Evolutionary conservation across 2,113 vertebrate species (phyloP).

Genomic region (Triplophysa tibetana): DNA sequence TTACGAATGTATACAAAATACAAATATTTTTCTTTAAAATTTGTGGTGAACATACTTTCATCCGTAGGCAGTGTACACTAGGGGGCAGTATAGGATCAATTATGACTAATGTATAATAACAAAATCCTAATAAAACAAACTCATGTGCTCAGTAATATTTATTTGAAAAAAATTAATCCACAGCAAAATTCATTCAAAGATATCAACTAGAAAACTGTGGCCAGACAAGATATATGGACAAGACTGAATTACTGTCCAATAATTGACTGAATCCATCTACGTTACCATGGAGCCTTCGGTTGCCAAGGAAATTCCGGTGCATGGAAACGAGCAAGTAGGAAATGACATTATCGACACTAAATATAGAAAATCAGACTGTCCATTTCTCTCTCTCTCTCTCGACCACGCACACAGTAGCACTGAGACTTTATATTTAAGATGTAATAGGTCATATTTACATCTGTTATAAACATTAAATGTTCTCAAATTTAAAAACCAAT

Average conservation of each 20-base stretch:
- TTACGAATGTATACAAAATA: too few relatives aligned
- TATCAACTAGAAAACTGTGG: not conserved
- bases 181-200: not conserved
- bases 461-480: too few relatives aligned
- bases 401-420: too few relatives aligned
- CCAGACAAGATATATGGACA: not conserved
- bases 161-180: not conserved
- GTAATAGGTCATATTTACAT: too few relatives aligned
- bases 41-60: too few relatives aligned
- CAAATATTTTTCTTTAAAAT: too few relatives aligned
- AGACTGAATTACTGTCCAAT: not conserved
- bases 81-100: conserved; percentile 57
- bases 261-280: conserved; percentile 11
- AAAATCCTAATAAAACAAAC: too few relatives aligned
- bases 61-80: conserved; percentile 50
- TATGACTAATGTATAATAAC: not conserved
- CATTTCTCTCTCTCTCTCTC: too few relatives aligned
- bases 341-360: conserved; percentile 52
- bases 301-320: conserved; percentile 46
- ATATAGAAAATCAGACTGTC: conserved; percentile 49
- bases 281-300: conserved; percentile 53
- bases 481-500: not conserved
- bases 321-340: conserved; percentile 26
- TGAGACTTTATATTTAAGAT: too few relatives aligned
- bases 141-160: too few relatives aligned